Conservation (phyloP, 2,797 vertebrate species). For the Catharus ustulatus region DNA sequence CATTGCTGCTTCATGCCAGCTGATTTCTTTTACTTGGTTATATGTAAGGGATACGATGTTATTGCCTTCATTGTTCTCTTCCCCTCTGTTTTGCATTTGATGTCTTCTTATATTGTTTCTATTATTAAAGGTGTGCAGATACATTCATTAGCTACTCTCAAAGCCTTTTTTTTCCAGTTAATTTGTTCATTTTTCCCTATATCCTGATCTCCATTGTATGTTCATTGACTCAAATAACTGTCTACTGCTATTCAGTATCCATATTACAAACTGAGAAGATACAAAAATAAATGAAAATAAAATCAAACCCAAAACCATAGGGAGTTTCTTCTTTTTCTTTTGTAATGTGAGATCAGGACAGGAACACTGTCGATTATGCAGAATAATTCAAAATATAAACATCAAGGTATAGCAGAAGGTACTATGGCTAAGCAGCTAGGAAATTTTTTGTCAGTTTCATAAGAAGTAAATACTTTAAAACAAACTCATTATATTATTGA, state of each 20-base stretch:
- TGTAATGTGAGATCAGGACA: not conserved
- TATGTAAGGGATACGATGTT: not conserved
- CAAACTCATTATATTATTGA: not conserved
- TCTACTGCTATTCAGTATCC: not conserved
- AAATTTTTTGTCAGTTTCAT: not conserved
- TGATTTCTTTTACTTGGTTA: not conserved
- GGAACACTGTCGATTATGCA: not conserved
- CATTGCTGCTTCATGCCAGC: not conserved
- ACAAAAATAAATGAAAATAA: not conserved
- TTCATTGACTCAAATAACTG: not conserved
- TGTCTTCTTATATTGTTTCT: not conserved
- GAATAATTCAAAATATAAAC: not conserved
- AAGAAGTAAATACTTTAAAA: not conserved
- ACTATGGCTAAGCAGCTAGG: not conserved
- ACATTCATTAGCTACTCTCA: not conserved
- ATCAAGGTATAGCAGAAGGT: not conserved
- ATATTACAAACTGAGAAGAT: not conserved
- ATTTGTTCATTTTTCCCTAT: not conserved
- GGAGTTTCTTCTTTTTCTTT: not conserved
- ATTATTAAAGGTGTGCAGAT: not conserved
- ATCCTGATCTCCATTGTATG: not conserved
- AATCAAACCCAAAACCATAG: not conserved
- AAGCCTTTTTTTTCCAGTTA: not conserved
- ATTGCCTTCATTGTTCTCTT: constrained; percentile 24
- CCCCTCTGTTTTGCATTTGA: not conserved